phyloP scores from a whole-genome alignment of 2,113 vertebrate species.

The Tauraco erythrolophus region DNA sequence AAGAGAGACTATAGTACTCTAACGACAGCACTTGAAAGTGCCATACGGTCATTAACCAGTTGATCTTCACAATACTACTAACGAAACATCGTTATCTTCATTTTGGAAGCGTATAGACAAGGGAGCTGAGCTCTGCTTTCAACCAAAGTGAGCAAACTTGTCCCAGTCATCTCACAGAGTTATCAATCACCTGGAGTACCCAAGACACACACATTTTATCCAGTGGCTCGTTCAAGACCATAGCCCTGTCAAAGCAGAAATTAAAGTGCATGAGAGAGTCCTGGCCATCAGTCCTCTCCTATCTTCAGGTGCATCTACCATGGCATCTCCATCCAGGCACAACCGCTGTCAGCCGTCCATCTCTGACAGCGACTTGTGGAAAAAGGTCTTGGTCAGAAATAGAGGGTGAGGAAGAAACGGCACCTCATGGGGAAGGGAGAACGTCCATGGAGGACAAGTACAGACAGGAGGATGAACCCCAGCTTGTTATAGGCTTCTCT shows the following conservation, averaged over 20 bases:
- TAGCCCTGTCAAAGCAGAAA: neutral
- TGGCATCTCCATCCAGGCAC: neutral
- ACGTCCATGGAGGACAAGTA: accelerated
- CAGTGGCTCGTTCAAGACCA: neutral
- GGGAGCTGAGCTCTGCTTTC: neutral
- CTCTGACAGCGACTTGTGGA: neutral
- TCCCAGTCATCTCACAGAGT: neutral
- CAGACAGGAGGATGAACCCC: neutral
- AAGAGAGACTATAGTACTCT: conserved; percentile 1
- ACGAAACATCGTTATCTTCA: neutral
- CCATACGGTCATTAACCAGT: neutral
- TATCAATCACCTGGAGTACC: neutral
- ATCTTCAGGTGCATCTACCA: neutral
- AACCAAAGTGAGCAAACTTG: neutral
- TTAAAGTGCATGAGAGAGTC: neutral
- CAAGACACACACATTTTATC: neutral
- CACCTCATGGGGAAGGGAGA: neutral
- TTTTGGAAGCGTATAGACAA: neutral
- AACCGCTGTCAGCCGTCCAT: neutral
- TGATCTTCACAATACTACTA: neutral
- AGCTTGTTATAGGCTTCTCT: neutral
- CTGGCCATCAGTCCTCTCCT: neutral
- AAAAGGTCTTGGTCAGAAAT: neutral
- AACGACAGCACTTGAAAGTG: conserved; percentile 46
- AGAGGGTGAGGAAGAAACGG: neutral